Evolutionary conservation across 92 coral and sea anemone species (phyloP).

Genomic region (Epizoanthus ramosus): DNA sequence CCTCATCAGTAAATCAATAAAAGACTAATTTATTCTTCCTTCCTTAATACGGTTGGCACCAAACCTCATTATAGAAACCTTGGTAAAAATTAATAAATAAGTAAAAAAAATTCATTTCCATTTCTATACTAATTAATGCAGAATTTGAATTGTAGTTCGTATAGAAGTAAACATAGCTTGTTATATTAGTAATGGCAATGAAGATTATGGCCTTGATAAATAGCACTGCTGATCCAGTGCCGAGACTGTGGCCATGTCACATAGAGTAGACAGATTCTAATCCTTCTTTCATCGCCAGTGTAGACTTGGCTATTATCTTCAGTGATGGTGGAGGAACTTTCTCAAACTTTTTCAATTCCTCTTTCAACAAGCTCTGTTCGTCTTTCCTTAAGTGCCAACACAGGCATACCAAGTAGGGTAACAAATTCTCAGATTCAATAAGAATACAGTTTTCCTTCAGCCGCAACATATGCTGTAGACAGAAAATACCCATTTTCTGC

Average conservation of each 20-base stretch:
- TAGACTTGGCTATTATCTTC: constrained; percentile 65
- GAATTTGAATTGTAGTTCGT: no score
- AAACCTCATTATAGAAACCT: no score
- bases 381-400: constrained; percentile 61
- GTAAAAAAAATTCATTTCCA: no score
- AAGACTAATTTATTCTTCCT: no score
- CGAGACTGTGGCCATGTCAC: not conserved
- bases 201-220: no score
- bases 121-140: no score
- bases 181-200: no score
- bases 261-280: constrained; percentile 57
- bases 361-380: constrained; percentile 43
- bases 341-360: constrained; percentile 51
- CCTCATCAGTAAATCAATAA: no score
- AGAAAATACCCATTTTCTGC: constrained; percentile 73
- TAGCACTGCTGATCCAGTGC: no score
- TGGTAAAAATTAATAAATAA: no score
- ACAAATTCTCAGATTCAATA: constrained; percentile 55
- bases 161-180: no score
- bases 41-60: no score
- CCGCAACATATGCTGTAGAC: constrained; percentile 66
- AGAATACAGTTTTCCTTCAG: constrained; percentile 71
- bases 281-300: constrained; percentile 62
- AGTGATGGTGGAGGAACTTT: constrained; percentile 61
- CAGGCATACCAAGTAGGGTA: constrained; percentile 66